These are phyloP conservation scores for Amia ocellicauda DNA, from an alignment of 2,113 vertebrate species.

Conservation along the genomic window DNA sequence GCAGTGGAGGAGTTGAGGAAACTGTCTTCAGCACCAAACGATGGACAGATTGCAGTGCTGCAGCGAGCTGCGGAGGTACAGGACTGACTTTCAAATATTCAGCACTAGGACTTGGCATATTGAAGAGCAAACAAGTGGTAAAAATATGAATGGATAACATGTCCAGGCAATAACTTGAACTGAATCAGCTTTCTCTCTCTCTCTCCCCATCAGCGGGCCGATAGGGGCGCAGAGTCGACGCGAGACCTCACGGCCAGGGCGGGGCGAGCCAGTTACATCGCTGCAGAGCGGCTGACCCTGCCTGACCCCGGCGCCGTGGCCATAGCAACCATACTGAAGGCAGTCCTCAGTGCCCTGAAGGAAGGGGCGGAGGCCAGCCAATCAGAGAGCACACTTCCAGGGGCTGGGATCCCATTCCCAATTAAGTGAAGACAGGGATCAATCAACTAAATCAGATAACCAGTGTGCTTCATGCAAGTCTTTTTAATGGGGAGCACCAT, in stretches of 20 bases:
- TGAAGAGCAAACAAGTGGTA: no score
- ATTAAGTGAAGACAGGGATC: no score
- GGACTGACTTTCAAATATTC: background rate
- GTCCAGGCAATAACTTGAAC: no score
- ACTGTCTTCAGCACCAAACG: slow-evolving; percentile 53
- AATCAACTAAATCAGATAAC: no score
- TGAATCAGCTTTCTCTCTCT: background rate
- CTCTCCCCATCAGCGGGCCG: slow-evolving; percentile 60
- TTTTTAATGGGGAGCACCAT: no score
- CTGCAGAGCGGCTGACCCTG: slow-evolving; percentile 65
- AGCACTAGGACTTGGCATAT: no score
- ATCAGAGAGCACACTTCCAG: no score
- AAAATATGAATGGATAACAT: no score
- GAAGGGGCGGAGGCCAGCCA: slow-evolving; percentile 23
- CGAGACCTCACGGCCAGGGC: slow-evolving; percentile 75
- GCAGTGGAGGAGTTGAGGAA: slow-evolving; percentile 70
- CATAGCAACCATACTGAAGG: slow-evolving; percentile 65
- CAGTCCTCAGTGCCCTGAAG: slow-evolving; percentile 64
- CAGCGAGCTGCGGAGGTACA: slow-evolving; percentile 73
- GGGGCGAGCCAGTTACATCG: slow-evolving; percentile 89
- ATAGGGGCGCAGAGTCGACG: slow-evolving; percentile 76
- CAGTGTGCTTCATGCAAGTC: no score
- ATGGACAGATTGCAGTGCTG: slow-evolving; percentile 57
- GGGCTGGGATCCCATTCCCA: no score
- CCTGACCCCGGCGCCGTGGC: slow-evolving; percentile 87